Percentiles rank a stretch among this genome's conserved stretches.
phyloP scores from a whole-genome alignment of 2,113 vertebrate genomes.

The Vulpes ferrilata region DNA sequence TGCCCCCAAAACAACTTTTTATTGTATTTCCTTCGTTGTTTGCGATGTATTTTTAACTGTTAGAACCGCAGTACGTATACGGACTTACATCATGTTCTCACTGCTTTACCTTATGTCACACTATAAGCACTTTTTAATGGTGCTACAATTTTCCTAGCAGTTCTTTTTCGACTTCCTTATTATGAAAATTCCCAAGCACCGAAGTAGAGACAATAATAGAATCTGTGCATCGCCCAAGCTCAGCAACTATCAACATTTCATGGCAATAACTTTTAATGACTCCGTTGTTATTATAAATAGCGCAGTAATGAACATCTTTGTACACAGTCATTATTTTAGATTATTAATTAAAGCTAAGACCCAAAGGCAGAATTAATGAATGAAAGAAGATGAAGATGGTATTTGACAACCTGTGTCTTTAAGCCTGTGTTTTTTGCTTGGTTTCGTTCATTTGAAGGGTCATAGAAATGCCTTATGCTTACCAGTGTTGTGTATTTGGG shows the following conservation, averaged over 20 bases:
- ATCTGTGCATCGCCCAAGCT: not conserved
- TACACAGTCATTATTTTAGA: conserved; percentile 10
- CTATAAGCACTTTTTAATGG: conserved; percentile 6
- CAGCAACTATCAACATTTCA: conserved; percentile 41
- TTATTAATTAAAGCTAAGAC: conserved; percentile 56
- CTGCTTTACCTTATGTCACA: conserved; percentile 14
- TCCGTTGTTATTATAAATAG: not conserved
- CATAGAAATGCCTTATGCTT: conserved; percentile 96
- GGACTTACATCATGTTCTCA: not conserved
- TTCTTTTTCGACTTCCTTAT: conserved; percentile 46
- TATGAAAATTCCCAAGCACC: conserved; percentile 13
- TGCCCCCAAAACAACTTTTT: not conserved
- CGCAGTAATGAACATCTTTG: conserved; percentile 9
- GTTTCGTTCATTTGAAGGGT: conserved; percentile 87
- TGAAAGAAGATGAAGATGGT: conserved; percentile 10
- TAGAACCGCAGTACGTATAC: conserved; percentile 10
- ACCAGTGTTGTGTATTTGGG: conserved; percentile 96
- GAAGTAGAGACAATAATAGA: conserved; percentile 30
- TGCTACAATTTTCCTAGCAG: conserved; percentile 20
- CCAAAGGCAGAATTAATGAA: not conserved
- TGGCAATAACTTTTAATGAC: conserved; percentile 48
- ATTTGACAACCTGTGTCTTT: not conserved
- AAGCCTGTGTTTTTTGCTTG: conserved; percentile 33
- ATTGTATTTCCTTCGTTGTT: conserved; percentile 48
- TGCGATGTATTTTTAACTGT: conserved; percentile 35